Evolutionary conservation across 1,140 invertebrate species (phyloP).

Genomic region (Acromyrmex echinatior): DNA sequence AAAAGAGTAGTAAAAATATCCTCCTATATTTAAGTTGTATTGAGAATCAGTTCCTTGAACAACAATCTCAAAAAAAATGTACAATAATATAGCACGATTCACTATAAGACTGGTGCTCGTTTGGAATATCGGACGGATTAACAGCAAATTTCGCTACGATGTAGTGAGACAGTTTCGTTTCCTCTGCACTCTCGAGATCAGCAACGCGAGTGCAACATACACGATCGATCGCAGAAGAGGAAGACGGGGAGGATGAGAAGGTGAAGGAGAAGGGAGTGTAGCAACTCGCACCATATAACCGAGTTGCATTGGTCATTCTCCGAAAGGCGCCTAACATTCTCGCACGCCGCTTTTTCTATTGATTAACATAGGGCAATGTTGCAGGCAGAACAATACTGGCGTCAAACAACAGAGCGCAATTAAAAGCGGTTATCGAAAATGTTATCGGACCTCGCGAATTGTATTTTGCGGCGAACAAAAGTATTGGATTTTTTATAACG

Average conservation of each 20-base stretch:
- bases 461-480: constrained; percentile 61
- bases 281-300: constrained; percentile 19
- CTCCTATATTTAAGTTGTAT: no score
- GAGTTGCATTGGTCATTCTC: constrained; percentile 46
- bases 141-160: constrained; percentile 39
- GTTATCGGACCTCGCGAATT: constrained; percentile 62
- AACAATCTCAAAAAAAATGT: background rate
- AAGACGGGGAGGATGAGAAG: background rate
- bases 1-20: background rate
- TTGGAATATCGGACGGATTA: constrained; percentile 29
- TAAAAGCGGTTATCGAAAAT: constrained; percentile 63
- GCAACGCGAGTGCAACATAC: constrained; percentile 43
- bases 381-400: constrained; percentile 54
- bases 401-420: constrained; percentile 62
- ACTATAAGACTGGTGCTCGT: background rate
- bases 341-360: constrained; percentile 52
- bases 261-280: background rate
- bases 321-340: constrained; percentile 47
- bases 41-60: background rate
- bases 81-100: background rate
- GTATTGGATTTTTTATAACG: constrained; percentile 65
- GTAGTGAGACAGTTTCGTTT: constrained; percentile 48
- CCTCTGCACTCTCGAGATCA: constrained; percentile 55
- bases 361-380: constrained; percentile 60
- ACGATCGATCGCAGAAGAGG: constrained; percentile 49